Evolutionary conservation across 2,888 invertebrate genomes (phyloP), one percentile per base, ranked within the genome.

Genomic region (Watsonalla binaria): DNA sequence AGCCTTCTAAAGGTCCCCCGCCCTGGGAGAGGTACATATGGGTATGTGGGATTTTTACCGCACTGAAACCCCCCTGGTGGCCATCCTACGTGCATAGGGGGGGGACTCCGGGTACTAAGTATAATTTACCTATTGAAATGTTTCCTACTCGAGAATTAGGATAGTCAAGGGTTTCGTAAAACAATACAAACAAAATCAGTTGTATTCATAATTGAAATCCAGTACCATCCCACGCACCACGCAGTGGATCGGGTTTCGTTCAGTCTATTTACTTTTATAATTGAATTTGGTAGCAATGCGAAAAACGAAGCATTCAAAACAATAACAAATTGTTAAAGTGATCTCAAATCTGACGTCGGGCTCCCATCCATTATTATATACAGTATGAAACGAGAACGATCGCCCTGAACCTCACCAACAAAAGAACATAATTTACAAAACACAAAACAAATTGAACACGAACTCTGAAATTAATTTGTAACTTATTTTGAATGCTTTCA

Each of bases 381-480:
- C 15, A 14, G 37, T 49, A 15, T 13, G 47, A 33, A 47, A 48
- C 8, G 49, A 14, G 34, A 34, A 47, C 47, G 34, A 35, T 39
- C 37, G 37, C 37, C 37, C 37, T 37, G 9, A 33, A 39, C 37
- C 14, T 49, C 8, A 14, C 14, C 37, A 48, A 49, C 49, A 49
- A 49, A 48, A 37, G 49, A 37, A 49, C 49, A 49, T 37, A 49
- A 49, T 49, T 49, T 37, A 49, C 39, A 14, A 14, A 15, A 37
- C 14, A 15, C 15, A 39, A 37, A 37, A 37, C 37, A 51, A 46
- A 46, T 62, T 61, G 58, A 59, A 61, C 54, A 57, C 57, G 63
- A 62, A 62, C 62, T 56, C 59, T 53, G 60, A 72, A 76, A 73
- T 74, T 76, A 76, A 73, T 78, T 76, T 66, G 56, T 52, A 72